phyloP scores from a whole-genome alignment of 2,113 vertebrate genomes.

The Aleadryas rufinucha region DNA sequence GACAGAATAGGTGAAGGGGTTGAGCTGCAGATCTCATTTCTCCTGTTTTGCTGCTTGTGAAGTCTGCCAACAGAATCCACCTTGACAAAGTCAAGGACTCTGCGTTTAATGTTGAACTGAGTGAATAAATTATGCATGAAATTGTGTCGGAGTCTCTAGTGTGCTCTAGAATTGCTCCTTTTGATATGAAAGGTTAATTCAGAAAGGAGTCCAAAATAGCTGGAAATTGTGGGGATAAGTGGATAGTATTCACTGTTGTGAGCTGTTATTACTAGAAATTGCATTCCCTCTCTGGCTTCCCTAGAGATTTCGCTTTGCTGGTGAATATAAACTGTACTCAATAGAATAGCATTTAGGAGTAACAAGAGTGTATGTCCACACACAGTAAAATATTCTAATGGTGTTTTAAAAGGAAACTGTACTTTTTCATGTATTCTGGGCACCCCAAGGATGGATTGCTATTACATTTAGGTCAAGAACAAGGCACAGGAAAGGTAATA shows the following conservation, averaged over 20 bases:
- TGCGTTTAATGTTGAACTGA: conserved; percentile 82
- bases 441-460: conserved; percentile 71
- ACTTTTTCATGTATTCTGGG: conserved; percentile 68
- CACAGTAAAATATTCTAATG: conserved; percentile 76
- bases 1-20: conserved; percentile 78
- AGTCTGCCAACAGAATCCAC: conserved; percentile 85
- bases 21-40: conserved; percentile 78
- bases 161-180: conserved; percentile 84
- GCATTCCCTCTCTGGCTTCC: conserved; percentile 80
- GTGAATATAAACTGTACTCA: conserved; percentile 83
- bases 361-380: conserved; percentile 81
- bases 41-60: conserved; percentile 81
- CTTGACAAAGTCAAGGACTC: conserved; percentile 89
- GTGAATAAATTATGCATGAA: conserved; percentile 90
- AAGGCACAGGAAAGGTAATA: conserved; percentile 57
- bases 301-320: conserved; percentile 74
- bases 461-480: conserved; percentile 71
- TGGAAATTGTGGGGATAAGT: conserved; percentile 85
- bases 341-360: conserved; percentile 76
- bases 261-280: conserved; percentile 86
- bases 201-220: conserved; percentile 87
- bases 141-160: conserved; percentile 85
- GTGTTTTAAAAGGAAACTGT: conserved; percentile 71
- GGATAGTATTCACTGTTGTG: conserved; percentile 84
- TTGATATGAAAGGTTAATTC: conserved; percentile 91